These are phyloP conservation scores for Artibeus lituratus DNA, from an alignment of 2,797 vertebrate species.

Conservation along the genomic window DNA sequence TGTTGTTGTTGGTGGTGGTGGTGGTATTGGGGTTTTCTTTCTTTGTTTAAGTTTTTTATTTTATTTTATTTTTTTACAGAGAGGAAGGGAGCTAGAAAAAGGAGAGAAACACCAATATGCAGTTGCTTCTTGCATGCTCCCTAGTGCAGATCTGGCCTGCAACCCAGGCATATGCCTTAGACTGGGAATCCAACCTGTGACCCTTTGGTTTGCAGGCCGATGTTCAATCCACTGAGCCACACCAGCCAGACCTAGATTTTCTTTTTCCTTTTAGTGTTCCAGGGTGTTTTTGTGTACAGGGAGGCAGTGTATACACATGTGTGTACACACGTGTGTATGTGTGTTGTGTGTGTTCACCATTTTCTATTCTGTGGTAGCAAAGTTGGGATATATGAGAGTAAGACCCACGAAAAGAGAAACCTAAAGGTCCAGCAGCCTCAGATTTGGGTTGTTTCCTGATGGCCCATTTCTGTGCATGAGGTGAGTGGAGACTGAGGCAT, in stretches of 20 bases:
- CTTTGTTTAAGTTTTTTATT: not conserved
- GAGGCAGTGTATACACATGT: not conserved
- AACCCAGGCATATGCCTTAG: no score
- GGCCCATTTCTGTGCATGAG: not conserved
- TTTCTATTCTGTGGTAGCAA: not conserved
- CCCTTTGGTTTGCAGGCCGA: no score
- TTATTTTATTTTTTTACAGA: no score
- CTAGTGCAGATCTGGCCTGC: no score
- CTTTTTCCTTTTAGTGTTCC: not conserved
- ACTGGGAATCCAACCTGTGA: no score
- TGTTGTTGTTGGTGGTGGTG: not conserved
- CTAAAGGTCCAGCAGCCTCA: not conserved
- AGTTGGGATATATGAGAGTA: not conserved
- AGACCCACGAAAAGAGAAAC: not conserved
- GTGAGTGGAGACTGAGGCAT: not conserved
- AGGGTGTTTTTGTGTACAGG: not conserved
- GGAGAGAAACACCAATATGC: no score
- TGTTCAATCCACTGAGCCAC: no score
- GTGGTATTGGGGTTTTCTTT: not conserved
- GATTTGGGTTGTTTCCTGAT: not conserved
- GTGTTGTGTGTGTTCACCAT: not conserved
- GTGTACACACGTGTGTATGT: not conserved
- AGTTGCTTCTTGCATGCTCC: no score
- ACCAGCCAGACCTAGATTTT: not conserved
- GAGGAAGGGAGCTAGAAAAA: no score